Evolutionary conservation across 2,113 vertebrate genomes (phyloP), one percentile per base, ranked within the genome.

Genomic region (Numida meleagris): DNA sequence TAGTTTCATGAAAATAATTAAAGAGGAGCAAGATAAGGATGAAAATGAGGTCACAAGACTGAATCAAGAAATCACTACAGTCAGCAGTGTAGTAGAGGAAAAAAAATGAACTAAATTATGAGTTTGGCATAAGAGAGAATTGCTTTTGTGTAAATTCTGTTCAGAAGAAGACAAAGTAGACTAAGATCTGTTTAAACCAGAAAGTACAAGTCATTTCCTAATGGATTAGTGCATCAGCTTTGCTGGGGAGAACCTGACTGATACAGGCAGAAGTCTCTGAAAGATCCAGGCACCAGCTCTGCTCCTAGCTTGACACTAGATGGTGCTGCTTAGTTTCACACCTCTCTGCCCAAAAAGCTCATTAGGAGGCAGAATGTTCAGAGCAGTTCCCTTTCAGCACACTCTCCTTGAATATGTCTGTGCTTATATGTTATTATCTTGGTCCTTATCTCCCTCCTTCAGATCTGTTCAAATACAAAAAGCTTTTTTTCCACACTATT

Each of bases 31-130:
- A 91, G 84, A 55, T 65, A 91, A 95, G 61, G 87, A 89, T 95
- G 89, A 72, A 89, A 92, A 89, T 91, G 89, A 92, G 89, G 87
- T 91, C 81, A 79, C n/a, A 87, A 91, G 87, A 91, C 66, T 89
- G 74, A 87, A 82, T 72, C 6, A 25, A 78, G 89, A 89, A 82
- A 94, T 94, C 61, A 79, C 58, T 79, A 17, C 57, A 68, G 82
- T 84, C 83, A 86, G 61, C 68, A 72, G 75, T 75, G 78, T 81
- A 84, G 51, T 57, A 55, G 42, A 74, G 40, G 53, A 38, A 81
- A 53, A 57, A 63, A 89, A 92, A 84, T 82, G 57, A 82, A 78
- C 19, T 13, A 45, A 92, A 61, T 91, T 91, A 79, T 43, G 62
- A 94, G 33, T 77, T 83, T 81, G 83, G 21, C 86, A 77, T 71